These are phyloP conservation scores for Cynopterus sphinx DNA, from an alignment of 2,797 vertebrate species.

Conservation along the genomic window DNA sequence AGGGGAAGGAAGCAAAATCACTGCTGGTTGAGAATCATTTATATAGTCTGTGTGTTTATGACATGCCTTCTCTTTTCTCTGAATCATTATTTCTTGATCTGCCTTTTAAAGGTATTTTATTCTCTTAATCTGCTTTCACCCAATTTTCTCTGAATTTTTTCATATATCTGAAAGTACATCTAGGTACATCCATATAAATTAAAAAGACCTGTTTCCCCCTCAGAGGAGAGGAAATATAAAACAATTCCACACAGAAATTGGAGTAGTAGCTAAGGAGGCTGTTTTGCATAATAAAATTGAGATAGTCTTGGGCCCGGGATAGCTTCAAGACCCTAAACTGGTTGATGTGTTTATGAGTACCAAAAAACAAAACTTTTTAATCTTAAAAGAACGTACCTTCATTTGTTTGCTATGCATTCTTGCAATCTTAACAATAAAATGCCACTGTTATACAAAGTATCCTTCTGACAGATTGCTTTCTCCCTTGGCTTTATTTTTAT, in stretches of 20 bases:
- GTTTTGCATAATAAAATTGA: not conserved
- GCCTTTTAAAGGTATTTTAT: not conserved
- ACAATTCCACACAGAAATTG: not conserved
- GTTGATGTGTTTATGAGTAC: not conserved
- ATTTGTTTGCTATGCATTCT: constrained; percentile 1
- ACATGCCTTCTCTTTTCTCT: not conserved
- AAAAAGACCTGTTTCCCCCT: not conserved
- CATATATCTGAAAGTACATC: not conserved
- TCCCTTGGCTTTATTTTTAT: constrained; percentile 29
- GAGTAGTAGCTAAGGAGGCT: not conserved
- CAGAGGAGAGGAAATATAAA: not conserved
- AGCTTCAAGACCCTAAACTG: not conserved
- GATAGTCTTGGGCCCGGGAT: not conserved
- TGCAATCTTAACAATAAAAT: not conserved
- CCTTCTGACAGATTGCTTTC: not conserved
- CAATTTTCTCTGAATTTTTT: not conserved
- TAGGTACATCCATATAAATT: not conserved
- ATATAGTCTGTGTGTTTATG: not conserved
- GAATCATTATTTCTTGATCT: not conserved
- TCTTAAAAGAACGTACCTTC: not conserved
- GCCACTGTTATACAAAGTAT: not conserved
- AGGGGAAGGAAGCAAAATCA: not conserved
- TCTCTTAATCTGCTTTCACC: constrained; percentile 3
- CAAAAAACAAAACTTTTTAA: not conserved
- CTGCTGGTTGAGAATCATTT: not conserved